A percentile compares a stretch with the other conserved stretches of the same genome.
Conservation (phyloP, 1,140 invertebrate genomes). For the Solenopsis invicta region DNA sequence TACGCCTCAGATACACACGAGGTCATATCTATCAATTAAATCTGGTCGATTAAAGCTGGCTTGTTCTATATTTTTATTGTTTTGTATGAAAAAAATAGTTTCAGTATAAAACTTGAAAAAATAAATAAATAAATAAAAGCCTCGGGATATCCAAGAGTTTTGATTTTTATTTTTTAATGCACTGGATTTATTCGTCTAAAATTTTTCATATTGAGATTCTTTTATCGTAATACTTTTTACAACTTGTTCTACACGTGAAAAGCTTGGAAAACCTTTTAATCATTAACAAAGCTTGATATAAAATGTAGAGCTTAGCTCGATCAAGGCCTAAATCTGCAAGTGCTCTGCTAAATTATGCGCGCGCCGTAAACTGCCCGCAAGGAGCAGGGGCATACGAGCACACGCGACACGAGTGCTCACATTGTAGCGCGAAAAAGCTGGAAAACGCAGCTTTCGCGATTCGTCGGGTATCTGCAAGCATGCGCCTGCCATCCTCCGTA, state of each 20-base stretch:
- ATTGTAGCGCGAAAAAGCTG: slow-evolving; percentile 47
- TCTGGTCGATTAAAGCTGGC: neutral
- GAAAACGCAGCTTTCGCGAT: slow-evolving; percentile 56
- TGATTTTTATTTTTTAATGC: neutral
- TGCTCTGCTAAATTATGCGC: slow-evolving; percentile 39
- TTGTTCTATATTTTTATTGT: slow-evolving; percentile 2
- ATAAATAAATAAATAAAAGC: neutral
- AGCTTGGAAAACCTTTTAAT: neutral
- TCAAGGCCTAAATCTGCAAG: slow-evolving; percentile 51
- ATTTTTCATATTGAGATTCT: neutral
- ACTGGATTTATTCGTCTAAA: neutral
- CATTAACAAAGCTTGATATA: neutral
- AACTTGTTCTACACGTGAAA: neutral
- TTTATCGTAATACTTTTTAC: neutral
- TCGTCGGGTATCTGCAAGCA: slow-evolving; percentile 75
- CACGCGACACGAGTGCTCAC: slow-evolving; percentile 40
- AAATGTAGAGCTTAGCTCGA: neutral
- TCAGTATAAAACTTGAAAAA: neutral
- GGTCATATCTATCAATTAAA: neutral
- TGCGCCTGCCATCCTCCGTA: slow-evolving; percentile 71
- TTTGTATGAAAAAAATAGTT: slow-evolving; percentile 10
- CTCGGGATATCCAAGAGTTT: neutral
- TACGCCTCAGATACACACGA: neutral
- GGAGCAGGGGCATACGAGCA: neutral
- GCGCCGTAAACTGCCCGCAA: slow-evolving; percentile 16